Evolutionary conservation across 2,113 vertebrate genomes (phyloP), one percentile per base, ranked within the genome.

Genomic region (Forbesichthys agassizii): DNA sequence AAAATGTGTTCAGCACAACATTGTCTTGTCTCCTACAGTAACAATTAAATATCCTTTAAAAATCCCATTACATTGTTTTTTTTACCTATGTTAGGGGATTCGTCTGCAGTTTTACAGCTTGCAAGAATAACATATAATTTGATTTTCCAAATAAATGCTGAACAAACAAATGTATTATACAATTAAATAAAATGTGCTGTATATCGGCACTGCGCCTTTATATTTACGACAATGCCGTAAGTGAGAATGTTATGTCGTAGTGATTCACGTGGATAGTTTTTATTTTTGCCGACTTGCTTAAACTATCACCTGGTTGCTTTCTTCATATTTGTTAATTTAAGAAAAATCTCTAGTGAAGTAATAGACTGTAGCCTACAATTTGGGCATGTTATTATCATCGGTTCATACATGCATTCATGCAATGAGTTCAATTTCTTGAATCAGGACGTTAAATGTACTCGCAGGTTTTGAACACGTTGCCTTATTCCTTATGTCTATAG

Each of bases 211-310:
- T 81, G 69, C 72, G 8, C 36, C 84, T 85, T 88, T 86, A 84
- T 82, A 61, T 49, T 79, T 74, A 64, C 84, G 78, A 80, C 78
- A 27, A 27, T 57, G 73, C 61, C 89, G 88, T 82, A 77, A 86
- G 84, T 9, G 0, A 0, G 0, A 12, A 53, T 6, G n/a, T 0
- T 0, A 9, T 80, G 71, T 56, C 70, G 80, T 56, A 80, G 78
- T 51, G 14, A 3, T 3, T 71, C 82, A 81, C 81, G 12, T 58
- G 62, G 68, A 64, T 71, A 11, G 13, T 4, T 13, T 14, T 11
- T 11, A 70, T 46, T 20, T 16, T 56, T 16, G 54, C n/a, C 3
- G 0, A 52, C 8, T 20, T 20, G 9, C 10, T 18, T 18, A 14
- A 14, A 13, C 1, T 12, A 53, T 12, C n/a, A 12, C 6, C 51